phyloP scores from a whole-genome alignment of 1,140 invertebrate genomes.

The Tetraneura akinire region DNA sequence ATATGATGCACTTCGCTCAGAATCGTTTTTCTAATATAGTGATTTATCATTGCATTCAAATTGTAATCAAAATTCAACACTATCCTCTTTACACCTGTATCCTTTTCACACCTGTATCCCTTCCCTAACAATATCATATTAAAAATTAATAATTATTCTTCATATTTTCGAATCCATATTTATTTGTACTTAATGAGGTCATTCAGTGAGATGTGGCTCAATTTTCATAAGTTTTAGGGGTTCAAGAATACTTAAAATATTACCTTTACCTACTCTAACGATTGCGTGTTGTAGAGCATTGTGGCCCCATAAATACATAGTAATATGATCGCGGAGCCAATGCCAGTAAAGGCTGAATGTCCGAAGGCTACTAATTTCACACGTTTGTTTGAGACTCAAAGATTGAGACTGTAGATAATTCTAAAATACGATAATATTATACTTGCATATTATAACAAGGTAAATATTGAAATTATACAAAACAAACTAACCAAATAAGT shows the following conservation, averaged over 20 bases:
- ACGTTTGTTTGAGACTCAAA: background rate
- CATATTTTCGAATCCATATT: no score
- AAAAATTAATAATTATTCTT: no score
- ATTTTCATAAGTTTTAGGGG: background rate
- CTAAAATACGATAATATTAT: no score
- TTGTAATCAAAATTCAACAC: no score
- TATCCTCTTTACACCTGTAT: no score
- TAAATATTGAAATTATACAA: background rate
- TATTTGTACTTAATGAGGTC: background rate
- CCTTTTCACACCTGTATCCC: no score
- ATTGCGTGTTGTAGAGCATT: background rate
- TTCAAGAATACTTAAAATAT: background rate
- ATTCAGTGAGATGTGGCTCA: background rate
- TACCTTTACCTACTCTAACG: background rate
- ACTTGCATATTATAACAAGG: background rate
- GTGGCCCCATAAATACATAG: background rate
- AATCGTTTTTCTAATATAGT: no score
- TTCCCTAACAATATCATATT: no score
- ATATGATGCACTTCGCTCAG: no score
- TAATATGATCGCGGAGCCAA: background rate
- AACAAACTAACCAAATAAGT: background rate
- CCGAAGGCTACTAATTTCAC: background rate
- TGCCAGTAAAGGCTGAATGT: background rate
- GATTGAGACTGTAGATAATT: no score
- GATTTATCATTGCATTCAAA: no score